Conservation (phyloP, 2,113 vertebrate species). For the Melanerpes aurifrons region DNA sequence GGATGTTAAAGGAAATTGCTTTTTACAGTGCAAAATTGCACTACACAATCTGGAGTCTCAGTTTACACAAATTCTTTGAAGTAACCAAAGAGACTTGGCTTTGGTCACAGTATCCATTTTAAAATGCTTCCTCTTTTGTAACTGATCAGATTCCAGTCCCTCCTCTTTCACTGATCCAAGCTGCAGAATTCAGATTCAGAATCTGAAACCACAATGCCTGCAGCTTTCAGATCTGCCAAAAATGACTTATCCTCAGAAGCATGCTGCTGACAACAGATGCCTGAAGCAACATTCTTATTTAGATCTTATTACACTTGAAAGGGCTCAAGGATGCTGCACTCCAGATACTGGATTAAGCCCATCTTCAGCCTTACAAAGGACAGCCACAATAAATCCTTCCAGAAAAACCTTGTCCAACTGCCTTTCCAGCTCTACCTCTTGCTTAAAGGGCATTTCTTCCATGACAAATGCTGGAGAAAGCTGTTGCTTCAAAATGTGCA, state of each 20-base stretch:
- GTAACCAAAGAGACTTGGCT: slow-evolving; percentile 26
- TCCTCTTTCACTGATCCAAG: slow-evolving; percentile 20
- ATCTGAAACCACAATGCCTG: slow-evolving; percentile 40
- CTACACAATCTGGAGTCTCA: slow-evolving; percentile 14
- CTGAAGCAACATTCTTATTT: not conserved
- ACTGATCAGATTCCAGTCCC: slow-evolving; percentile 1
- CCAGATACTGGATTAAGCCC: not conserved
- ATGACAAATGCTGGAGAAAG: not conserved
- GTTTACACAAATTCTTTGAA: slow-evolving; percentile 47
- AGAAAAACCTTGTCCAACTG: not conserved
- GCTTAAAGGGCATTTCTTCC: not conserved
- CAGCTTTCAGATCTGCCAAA: slow-evolving; percentile 40
- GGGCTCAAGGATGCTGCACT: not conserved
- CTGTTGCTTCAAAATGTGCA: not conserved
- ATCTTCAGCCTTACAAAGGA: not conserved
- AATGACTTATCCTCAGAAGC: slow-evolving; percentile 14
- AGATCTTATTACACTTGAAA: not conserved
- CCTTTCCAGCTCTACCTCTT: not conserved
- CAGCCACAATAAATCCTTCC: not conserved
- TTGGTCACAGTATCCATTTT: slow-evolving; percentile 17
- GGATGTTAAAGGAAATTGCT: not conserved
- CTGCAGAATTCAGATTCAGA: slow-evolving; percentile 46
- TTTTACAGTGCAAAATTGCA: slow-evolving; percentile 5
- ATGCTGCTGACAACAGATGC: not conserved
- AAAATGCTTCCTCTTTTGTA: slow-evolving; percentile 16